phyloP scores from a whole-genome alignment of 2,888 invertebrate genomes.

The Unio pictorum region DNA sequence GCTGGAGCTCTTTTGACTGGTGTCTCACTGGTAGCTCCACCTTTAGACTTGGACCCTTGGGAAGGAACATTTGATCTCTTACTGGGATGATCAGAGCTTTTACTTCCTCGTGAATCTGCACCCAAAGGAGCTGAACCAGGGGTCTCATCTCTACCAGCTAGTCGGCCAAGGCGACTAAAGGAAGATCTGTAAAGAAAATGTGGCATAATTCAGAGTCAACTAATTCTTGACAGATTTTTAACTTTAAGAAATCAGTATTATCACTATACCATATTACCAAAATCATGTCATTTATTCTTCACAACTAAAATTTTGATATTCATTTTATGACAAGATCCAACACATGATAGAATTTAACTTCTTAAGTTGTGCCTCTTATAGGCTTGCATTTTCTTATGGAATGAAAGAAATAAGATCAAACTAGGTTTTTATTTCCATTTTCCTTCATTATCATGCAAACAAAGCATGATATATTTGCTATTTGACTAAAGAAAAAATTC shows the following conservation, averaged over 20 bases:
- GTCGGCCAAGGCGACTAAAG: constrained; percentile 55
- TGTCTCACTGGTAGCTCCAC: neutral
- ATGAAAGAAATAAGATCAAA: too few species aligned
- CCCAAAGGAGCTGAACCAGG: constrained; percentile 25
- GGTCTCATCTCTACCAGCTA: constrained; percentile 50
- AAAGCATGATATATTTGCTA: too few species aligned
- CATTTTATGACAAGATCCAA: too few species aligned
- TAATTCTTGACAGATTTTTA: neutral
- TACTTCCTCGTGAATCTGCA: constrained; percentile 38
- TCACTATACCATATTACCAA: too few species aligned
- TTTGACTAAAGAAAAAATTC: too few species aligned
- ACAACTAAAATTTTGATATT: too few species aligned
- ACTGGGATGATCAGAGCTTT: constrained; percentile 1
- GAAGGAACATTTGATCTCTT: constrained; percentile 29
- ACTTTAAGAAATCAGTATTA: neutral
- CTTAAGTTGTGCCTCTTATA: too few species aligned
- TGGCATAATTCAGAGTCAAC: neutral
- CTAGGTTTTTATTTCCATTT: too few species aligned
- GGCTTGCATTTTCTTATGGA: too few species aligned
- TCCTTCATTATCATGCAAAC: too few species aligned
- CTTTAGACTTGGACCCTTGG: constrained; percentile 24
- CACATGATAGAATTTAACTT: too few species aligned
- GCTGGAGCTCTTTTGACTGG: constrained; percentile 7
- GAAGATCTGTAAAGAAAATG: constrained; percentile 36
- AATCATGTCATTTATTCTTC: too few species aligned